A percentile compares a stretch with the other conserved stretches of the same genome.
phyloP scores from a whole-genome alignment of 1,140 invertebrate species.

The Drosophila sp. region DNA sequence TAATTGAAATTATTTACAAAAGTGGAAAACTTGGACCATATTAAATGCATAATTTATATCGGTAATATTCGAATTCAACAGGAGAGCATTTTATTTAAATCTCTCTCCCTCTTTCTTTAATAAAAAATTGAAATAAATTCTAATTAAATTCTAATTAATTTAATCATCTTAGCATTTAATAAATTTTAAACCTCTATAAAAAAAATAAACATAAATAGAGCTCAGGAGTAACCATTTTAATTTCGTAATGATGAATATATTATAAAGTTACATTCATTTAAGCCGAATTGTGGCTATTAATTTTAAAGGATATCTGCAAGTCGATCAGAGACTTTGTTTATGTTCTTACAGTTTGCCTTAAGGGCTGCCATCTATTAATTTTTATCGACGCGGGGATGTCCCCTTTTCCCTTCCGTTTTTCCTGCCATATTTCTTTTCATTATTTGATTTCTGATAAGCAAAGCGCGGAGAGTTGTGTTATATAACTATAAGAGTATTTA shows the following conservation, averaged over 20 bases:
- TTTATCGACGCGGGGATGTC: slow-evolving; percentile 2
- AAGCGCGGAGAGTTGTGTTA: slow-evolving; percentile 25
- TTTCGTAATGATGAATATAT: too few relatives aligned
- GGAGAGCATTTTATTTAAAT: too few relatives aligned
- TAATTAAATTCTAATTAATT: too few relatives aligned
- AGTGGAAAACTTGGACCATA: not conserved
- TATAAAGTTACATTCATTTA: too few relatives aligned
- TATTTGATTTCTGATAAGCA: slow-evolving; percentile 73
- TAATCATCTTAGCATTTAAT: too few relatives aligned
- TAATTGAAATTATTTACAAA: not conserved
- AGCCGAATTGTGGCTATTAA: too few relatives aligned
- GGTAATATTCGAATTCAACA: not conserved
- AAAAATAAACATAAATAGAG: too few relatives aligned
- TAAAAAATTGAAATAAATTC: too few relatives aligned
- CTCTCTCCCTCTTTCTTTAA: too few relatives aligned
- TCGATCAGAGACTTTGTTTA: not conserved
- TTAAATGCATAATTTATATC: too few relatives aligned
- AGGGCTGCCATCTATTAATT: slow-evolving; percentile 7
- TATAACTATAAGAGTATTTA: slow-evolving; percentile 40
- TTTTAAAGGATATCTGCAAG: not conserved
- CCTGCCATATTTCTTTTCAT: slow-evolving; percentile 50
- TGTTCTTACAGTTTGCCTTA: not conserved
- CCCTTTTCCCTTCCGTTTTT: slow-evolving; percentile 22
- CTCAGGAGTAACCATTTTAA: too few relatives aligned
- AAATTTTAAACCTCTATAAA: too few relatives aligned